A percentile compares a stretch with the other conserved stretches of the same genome.
Conservation (phyloP, 2,113 vertebrate genomes). For the Sceloporus undulatus region DNA sequence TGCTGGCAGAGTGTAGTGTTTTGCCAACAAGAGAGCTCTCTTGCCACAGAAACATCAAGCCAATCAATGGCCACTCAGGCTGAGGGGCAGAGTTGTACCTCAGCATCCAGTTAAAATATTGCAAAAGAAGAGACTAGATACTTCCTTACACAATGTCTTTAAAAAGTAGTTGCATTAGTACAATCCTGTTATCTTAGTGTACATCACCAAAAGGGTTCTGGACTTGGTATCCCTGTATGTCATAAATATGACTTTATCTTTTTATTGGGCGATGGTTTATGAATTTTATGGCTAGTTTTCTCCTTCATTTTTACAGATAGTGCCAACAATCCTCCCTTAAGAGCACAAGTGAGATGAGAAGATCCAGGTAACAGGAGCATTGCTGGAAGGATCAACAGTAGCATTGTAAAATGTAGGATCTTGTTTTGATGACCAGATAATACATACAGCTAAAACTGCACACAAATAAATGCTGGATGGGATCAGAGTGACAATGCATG, state of each 20-base stretch:
- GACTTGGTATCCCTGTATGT: background rate
- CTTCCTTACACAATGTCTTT: too few relatives aligned
- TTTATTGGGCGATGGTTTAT: background rate
- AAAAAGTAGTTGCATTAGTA: too few relatives aligned
- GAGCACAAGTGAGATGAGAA: slow-evolving; percentile 82
- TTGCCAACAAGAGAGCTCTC: too few relatives aligned
- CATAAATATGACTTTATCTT: background rate
- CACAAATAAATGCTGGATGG: slow-evolving; percentile 27
- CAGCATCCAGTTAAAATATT: too few relatives aligned
- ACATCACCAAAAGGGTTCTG: too few relatives aligned
- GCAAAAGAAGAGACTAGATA: too few relatives aligned
- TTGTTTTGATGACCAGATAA: background rate
- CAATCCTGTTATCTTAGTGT: too few relatives aligned
- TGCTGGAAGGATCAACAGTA: slow-evolving; percentile 23
- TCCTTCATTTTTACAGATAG: slow-evolving; percentile 77
- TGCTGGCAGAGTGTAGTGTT: too few relatives aligned
- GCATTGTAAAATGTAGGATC: slow-evolving; percentile 16
- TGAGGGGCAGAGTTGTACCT: too few relatives aligned
- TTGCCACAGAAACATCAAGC: too few relatives aligned
- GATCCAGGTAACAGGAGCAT: slow-evolving; percentile 14
- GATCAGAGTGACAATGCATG: background rate
- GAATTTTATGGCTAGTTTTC: slow-evolving; percentile 19
- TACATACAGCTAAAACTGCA: slow-evolving; percentile 26
- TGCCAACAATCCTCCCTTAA: slow-evolving; percentile 81
- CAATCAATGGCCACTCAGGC: too few relatives aligned